These are phyloP conservation scores for Neodiprion pinetum DNA, from an alignment of 1,140 invertebrate genomes.

Conservation along the genomic window DNA sequence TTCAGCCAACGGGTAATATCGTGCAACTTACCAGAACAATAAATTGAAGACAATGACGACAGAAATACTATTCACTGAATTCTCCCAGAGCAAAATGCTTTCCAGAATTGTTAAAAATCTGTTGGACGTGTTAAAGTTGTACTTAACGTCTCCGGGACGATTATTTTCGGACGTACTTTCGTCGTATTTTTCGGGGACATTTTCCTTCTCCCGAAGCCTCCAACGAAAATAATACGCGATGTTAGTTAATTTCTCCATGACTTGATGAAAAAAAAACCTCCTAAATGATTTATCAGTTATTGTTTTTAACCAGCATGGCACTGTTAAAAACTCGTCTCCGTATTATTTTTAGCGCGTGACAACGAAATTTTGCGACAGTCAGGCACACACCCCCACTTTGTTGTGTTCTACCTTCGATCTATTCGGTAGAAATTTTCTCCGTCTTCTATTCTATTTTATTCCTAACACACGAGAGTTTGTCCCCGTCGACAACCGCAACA, in stretches of 20 bases:
- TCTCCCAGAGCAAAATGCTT: conserved; percentile 54
- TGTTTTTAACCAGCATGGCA: conserved; percentile 10
- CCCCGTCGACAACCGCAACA: not conserved
- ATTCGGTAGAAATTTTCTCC: too few relatives aligned
- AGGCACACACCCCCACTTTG: too few relatives aligned
- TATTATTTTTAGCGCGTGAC: conserved; percentile 30
- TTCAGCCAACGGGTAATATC: not conserved
- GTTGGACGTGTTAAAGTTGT: conserved; percentile 24
- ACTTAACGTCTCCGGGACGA: not conserved
- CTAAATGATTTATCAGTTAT: not conserved
- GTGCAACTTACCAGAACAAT: conserved; percentile 48
- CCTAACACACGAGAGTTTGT: not conserved
- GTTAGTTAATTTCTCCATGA: conserved; percentile 42
- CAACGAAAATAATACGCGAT: conserved; percentile 38
- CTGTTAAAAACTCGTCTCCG: not conserved
- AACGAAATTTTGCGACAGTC: conserved; percentile 2
- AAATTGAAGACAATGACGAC: conserved; percentile 48
- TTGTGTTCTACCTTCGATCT: too few relatives aligned
- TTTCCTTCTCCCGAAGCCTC: conserved; percentile 21
- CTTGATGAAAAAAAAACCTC: not conserved
- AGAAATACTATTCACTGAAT: conserved; percentile 50
- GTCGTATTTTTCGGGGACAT: conserved; percentile 17
- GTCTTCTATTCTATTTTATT: too few relatives aligned
- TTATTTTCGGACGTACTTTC: conserved; percentile 5
- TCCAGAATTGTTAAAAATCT: conserved; percentile 43